Percentiles rank a stretch among this genome's conserved stretches.
phyloP scores from a whole-genome alignment of 2,888 invertebrate genomes.

The Noctua janthina region DNA sequence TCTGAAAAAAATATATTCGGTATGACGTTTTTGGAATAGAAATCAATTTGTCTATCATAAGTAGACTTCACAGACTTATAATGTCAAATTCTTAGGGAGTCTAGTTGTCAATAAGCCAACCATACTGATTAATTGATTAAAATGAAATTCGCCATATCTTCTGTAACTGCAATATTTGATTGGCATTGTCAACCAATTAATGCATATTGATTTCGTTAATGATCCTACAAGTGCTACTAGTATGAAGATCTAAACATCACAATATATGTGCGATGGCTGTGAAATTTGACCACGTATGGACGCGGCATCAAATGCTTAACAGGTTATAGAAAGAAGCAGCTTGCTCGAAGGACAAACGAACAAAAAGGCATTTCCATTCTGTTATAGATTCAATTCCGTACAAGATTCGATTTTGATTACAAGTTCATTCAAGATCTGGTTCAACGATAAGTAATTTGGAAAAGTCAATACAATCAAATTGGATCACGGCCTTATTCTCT shows the following conservation, averaged over 20 bases:
- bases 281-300: background rate
- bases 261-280: background rate
- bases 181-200: conserved; percentile 4
- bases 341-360: conserved; percentile 43
- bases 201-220: background rate
- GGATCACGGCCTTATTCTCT: conserved; percentile 54
- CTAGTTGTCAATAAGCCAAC: background rate
- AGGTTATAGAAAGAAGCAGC: conserved; percentile 30
- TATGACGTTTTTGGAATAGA: background rate
- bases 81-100: background rate
- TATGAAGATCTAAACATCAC: background rate
- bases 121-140: background rate
- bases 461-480: conserved; percentile 66
- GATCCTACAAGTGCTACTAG: background rate
- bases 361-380: conserved; percentile 51
- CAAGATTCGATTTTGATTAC: conserved; percentile 67
- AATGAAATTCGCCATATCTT: background rate
- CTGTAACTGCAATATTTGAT: background rate
- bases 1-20: background rate
- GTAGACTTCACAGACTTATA: background rate
- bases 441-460: conserved; percentile 65
- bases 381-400: conserved; percentile 60
- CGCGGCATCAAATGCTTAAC: conserved; percentile 16
- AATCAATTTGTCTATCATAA: background rate
- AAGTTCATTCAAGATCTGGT: conserved; percentile 65